Conservation (phyloP, 2,797 vertebrate species). For the Oryzias dopingdopingensis region DNA sequence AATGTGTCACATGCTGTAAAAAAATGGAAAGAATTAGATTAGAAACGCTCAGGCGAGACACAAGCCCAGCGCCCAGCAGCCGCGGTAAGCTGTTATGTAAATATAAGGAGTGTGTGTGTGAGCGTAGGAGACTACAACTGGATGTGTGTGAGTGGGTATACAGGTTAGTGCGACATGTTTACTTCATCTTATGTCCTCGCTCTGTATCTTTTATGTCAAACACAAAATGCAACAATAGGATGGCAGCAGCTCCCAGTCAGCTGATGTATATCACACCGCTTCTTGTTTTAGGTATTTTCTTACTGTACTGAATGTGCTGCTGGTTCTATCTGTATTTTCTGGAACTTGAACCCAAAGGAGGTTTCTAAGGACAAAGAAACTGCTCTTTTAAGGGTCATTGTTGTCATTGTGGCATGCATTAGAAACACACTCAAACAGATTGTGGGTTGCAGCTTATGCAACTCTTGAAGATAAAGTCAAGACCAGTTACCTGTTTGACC, state of each 20-base stretch:
- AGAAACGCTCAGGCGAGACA: constrained; percentile 19
- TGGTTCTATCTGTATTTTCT: no score
- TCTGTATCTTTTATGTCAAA: not conserved
- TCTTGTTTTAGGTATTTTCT: no score
- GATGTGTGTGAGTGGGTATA: constrained; percentile 16
- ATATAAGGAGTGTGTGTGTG: constrained; percentile 13
- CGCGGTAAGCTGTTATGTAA: constrained; percentile 19
- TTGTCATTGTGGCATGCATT: no score
- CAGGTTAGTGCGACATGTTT: constrained; percentile 33
- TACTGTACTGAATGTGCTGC: no score
- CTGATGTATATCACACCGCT: no score
- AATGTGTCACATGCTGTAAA: constrained; percentile 39
- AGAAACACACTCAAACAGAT: not conserved
- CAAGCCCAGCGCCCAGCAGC: constrained; percentile 21
- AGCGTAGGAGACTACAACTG: constrained; percentile 12
- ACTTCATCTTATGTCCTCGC: constrained; percentile 3
- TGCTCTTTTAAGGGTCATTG: no score
- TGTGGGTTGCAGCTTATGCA: not conserved
- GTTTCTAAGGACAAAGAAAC: no score
- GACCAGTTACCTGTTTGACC: constrained; percentile 26
- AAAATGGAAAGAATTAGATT: constrained; percentile 30
- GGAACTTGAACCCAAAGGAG: no score
- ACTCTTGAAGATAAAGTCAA: no score
- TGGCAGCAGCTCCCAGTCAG: no score
- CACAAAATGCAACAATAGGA: no score